These are phyloP conservation scores for Muntiacus reevesi DNA, from an alignment of 2,113 vertebrate genomes.

Conservation along the genomic window DNA sequence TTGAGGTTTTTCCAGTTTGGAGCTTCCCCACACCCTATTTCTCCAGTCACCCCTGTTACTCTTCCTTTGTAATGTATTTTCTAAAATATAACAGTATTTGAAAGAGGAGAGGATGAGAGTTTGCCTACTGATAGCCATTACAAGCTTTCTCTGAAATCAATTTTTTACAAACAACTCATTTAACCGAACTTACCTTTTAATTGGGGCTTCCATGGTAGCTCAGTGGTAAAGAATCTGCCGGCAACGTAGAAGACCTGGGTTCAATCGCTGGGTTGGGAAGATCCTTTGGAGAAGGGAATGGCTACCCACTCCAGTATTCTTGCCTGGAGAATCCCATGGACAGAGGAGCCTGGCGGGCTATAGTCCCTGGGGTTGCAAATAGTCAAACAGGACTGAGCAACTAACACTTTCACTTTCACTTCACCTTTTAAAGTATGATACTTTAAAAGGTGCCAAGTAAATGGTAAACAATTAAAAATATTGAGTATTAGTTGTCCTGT, in stretches of 20 bases:
- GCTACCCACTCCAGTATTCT: neutral
- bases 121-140: neutral
- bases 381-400: neutral
- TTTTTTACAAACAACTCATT: neutral
- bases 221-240: neutral
- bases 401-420: neutral
- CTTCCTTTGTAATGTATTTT: neutral
- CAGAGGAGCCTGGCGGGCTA: accelerated
- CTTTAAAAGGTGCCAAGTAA: neutral
- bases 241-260: neutral
- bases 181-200: neutral
- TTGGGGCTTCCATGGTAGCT: neutral
- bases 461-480: neutral
- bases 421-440: neutral
- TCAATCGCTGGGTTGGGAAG: neutral
- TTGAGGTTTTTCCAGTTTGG: neutral
- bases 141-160: neutral
- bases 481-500: neutral
- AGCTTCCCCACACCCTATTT: neutral
- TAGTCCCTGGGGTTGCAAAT: neutral
- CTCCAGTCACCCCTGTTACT: neutral
- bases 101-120: neutral
- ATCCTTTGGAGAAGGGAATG: neutral
- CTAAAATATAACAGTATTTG: neutral
- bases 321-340: neutral